These are phyloP conservation scores for Montipora foliosa DNA, from an alignment of 64 coral and sea anemone genomes.

Conservation along the genomic window DNA sequence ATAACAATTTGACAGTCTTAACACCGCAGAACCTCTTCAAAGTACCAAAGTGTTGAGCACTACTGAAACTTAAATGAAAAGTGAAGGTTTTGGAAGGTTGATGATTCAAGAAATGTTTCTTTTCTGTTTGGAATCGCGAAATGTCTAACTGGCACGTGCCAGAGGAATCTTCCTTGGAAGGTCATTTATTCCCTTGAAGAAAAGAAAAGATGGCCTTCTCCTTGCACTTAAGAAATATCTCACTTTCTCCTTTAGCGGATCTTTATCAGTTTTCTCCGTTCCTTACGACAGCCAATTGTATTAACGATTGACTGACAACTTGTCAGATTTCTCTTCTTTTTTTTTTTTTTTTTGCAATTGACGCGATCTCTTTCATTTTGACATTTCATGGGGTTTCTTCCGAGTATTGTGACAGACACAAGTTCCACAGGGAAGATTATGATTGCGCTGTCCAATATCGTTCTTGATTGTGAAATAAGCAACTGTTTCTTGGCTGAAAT, in stretches of 20 bases:
- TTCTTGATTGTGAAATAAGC: not conserved
- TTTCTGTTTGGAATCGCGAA: no score
- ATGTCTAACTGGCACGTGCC: no score
- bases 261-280: not conserved
- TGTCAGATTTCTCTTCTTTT: conserved; percentile 23
- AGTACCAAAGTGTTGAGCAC: not conserved
- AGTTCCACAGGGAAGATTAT: conserved; percentile 13
- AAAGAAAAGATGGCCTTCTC: not conserved
- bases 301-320: conserved; percentile 23
- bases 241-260: not conserved
- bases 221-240: conserved; percentile 21
- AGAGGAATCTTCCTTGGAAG: not conserved
- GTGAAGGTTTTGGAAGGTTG: not conserved
- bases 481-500: conserved; percentile 13
- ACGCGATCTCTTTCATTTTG: conserved; percentile 36
- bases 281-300: conserved; percentile 15
- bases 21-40: not conserved
- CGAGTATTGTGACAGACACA: conserved; percentile 32
- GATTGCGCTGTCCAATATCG: conserved; percentile 24
- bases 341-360: conserved; percentile 37
- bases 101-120: not conserved
- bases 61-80: not conserved
- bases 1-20: not conserved
- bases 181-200: not conserved
- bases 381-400: conserved; percentile 66